phyloP scores from a whole-genome alignment of 2,888 invertebrate species.

The Erebia ligea region DNA sequence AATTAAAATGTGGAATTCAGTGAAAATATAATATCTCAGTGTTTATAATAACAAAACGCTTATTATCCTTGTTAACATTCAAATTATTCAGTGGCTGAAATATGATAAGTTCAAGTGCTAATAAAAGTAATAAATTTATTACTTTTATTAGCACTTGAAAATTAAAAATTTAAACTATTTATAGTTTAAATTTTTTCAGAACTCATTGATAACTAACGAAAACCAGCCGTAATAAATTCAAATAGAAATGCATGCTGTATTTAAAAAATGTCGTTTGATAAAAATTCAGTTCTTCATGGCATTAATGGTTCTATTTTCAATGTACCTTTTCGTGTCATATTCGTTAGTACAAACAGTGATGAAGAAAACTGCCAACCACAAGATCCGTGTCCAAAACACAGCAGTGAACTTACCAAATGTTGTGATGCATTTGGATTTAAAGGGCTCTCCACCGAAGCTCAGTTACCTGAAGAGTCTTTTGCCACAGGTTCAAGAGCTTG shows the following conservation, averaged over 20 bases:
- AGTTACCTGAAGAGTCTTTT: slow-evolving; percentile 84
- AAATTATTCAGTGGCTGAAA: too few species aligned
- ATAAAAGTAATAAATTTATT: too few species aligned
- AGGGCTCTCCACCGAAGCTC: slow-evolving; percentile 91
- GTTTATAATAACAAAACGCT: too few species aligned
- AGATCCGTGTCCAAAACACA: neutral
- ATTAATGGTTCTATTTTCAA: neutral
- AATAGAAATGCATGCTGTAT: slow-evolving; percentile 7
- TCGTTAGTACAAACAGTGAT: slow-evolving; percentile 9
- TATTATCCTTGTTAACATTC: too few species aligned
- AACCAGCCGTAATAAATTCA: neutral
- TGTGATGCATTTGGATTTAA: slow-evolving; percentile 92
- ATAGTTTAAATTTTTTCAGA: neutral
- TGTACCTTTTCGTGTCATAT: slow-evolving; percentile 26
- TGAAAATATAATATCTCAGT: too few species aligned
- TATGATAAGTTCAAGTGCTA: too few species aligned
- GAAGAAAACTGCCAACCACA: neutral
- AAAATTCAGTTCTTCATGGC: slow-evolving; percentile 26
- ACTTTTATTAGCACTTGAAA: too few species aligned
- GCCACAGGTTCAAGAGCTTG: slow-evolving; percentile 82
- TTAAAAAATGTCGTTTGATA: slow-evolving; percentile 13
- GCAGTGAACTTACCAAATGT: slow-evolving; percentile 69
- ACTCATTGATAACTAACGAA: neutral
- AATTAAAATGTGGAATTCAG: too few species aligned
- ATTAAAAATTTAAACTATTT: too few species aligned